These are phyloP conservation scores for Diarsia mendica DNA, from an alignment of 2,888 invertebrate species.

Conservation along the genomic window DNA sequence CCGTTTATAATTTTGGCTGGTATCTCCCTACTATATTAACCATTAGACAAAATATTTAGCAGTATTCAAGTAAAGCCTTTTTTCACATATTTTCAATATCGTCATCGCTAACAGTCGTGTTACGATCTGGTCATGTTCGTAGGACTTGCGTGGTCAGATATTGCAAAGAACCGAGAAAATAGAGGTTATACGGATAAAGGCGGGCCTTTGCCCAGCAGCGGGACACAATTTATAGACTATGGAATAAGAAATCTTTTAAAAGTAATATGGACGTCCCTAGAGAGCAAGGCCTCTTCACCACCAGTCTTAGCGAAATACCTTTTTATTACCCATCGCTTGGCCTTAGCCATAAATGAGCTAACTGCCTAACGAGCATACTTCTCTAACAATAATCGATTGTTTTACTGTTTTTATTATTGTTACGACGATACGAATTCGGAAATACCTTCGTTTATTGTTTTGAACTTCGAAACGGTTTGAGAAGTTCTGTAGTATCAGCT, in stretches of 20 bases:
- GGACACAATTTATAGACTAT: no score
- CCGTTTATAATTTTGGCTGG: not conserved
- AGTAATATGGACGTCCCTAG: not conserved
- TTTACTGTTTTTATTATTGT: slow-evolving; percentile 2
- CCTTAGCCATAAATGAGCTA: no score
- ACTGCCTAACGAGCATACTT: slow-evolving; percentile 11
- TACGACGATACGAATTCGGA: not conserved
- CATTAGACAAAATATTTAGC: not conserved
- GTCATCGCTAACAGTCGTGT: no score
- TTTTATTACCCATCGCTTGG: no score
- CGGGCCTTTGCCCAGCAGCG: no score
- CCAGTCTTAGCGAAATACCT: slow-evolving; percentile 8
- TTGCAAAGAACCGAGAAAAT: no score
- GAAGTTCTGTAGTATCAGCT: slow-evolving; percentile 4
- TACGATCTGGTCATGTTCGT: no score
- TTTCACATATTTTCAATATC: not conserved
- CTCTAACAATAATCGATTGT: slow-evolving; percentile 8
- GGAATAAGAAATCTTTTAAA: not conserved
- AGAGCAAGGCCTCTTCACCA: slow-evolving; percentile 12
- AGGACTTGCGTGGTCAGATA: no score
- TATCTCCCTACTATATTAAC: not conserved
- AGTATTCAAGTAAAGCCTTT: not conserved
- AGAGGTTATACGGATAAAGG: no score
- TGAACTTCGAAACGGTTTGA: slow-evolving; percentile 10
- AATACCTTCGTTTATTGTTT: slow-evolving; percentile 36